phyloP scores from a whole-genome alignment of 2,797 vertebrate species.

The Spatula versicolor region DNA sequence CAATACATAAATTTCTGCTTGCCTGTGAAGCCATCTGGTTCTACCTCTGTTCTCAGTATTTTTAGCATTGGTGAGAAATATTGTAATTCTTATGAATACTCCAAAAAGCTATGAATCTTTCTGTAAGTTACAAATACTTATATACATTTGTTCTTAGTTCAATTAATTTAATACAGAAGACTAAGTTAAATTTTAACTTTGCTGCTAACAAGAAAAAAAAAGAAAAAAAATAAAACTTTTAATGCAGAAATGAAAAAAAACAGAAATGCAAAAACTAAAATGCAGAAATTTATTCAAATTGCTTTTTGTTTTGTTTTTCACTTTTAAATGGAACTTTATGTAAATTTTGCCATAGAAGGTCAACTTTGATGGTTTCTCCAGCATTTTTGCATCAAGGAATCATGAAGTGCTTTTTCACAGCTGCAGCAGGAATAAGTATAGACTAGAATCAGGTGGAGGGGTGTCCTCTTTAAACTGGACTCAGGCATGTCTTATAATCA shows the following conservation, averaged over 20 bases:
- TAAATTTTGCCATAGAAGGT: neutral
- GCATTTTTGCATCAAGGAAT: neutral
- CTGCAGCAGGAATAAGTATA: neutral
- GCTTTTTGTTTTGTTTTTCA: neutral
- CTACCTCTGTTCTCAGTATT: conserved; percentile 8
- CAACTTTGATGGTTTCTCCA: neutral
- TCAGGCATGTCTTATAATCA: neutral
- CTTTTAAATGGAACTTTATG: neutral
- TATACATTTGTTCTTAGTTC: neutral
- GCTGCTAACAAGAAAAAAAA: neutral
- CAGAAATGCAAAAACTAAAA: neutral
- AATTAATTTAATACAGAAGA: neutral
- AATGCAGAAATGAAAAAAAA: too few species aligned
- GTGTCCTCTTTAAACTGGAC: neutral
- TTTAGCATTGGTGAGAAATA: neutral
- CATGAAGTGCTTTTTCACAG: neutral
- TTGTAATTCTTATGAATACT: neutral
- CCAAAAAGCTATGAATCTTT: neutral
- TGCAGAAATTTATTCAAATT: neutral
- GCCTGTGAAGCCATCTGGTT: conserved; percentile 12
- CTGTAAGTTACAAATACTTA: neutral
- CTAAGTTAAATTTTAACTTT: neutral
- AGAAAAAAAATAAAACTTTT: too few species aligned
- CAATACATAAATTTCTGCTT: conserved; percentile 6
- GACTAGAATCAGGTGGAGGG: neutral